Evolutionary conservation across 2,113 vertebrate genomes (phyloP), one percentile per base, ranked within the genome.

Genomic region (Callithrix jacchus): DNA sequence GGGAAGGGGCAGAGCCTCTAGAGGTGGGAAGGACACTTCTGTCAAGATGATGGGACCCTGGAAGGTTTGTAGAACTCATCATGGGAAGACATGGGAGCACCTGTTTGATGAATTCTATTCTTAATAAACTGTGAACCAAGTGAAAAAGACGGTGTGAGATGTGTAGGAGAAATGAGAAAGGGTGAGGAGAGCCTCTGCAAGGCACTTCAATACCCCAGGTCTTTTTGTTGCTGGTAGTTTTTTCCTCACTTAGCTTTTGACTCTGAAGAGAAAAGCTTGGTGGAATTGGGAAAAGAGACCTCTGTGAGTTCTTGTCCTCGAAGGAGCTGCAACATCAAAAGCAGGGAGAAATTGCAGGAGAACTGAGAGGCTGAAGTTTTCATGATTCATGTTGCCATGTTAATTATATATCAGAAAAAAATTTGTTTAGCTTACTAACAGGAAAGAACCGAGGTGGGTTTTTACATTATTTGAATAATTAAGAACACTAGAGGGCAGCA

Each of bases 401-500:
- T 16, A 47, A 74, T 47, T 47, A 40, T 89, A 85, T 6, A 1
- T 91, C 45, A 77, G 40, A 93, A 23, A 82, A 85, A 85, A 74
- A 35, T 35, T 4, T 4, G 27, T 76, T 93, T 32, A 49, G 27
- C 18, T 56, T 1, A 40, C n/a, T 27, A 37, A 20, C 0, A 35
- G 66, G 25, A 95, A 89, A 37, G 20, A 2, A 18, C n/a, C 30
- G 6, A 81, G 23, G 49, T 47, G n/a, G 27, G 32, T 80, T 90
- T 85, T 91, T 3, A 47, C 5, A 18, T 6, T 45, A 17, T 54
- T 77, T 6, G 40, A 3, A 87, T 76, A 40, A 2, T 0, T 40
- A 61, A 7, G n/a, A 71, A 94, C 98, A 97, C 97, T 94, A 98
- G 98, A 97, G 98, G 98, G 98, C 98, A 97, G 97, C 97, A 97